Evolutionary conservation across 2,888 invertebrate species (phyloP), one percentile per base, ranked within the genome.

Genomic region (Poecilobothrus nobilitatus): DNA sequence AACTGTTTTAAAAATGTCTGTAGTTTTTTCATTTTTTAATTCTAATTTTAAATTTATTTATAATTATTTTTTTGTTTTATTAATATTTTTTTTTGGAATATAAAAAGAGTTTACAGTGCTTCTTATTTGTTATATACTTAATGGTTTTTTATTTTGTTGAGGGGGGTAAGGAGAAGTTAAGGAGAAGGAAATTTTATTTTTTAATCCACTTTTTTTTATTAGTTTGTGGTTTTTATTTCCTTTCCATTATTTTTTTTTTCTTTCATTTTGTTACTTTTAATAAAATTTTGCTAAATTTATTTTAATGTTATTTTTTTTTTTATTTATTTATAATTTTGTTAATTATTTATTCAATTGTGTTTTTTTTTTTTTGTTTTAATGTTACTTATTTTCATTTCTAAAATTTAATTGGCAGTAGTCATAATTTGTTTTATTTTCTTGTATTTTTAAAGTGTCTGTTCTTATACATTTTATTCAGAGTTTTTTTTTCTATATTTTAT

Each of bases 351-450:
- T 68, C 70, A 68, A 69, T 70, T 69, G 63, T 69, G 53, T 64
- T 70, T 70, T 69, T 67, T 7, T 53, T 41, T 7, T 27, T 68
- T 69, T 69, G 70, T n/a, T n/a, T n/a, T n/a, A n/a, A n/a, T n/a
- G n/a, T n/a, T 69, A 70, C 65, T 68, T 71, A 72, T 68, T 68
- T 68, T 69, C 69, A 71, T 65, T 64, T 64, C 66, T 67, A 68
- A 69, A 72, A 72, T 70, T 72, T 70, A 72, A 71, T 72, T 65
- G 70, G 70, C 70, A 70, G 70, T 70, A 70, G 68, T 70, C 68
- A 68, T 67, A 62, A 20, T 41, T 66, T 27, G 66, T 9, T 53
- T 53, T 18, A 2, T 18, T 53, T 37, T 10, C 37, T 37, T 37
- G 37, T 37, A 12, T 37, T 34, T 8, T 34, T 53, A 18, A 15